These are phyloP conservation scores for Drosophila engyochracea DNA, from an alignment of 2,888 invertebrate genomes.

Conservation along the genomic window DNA sequence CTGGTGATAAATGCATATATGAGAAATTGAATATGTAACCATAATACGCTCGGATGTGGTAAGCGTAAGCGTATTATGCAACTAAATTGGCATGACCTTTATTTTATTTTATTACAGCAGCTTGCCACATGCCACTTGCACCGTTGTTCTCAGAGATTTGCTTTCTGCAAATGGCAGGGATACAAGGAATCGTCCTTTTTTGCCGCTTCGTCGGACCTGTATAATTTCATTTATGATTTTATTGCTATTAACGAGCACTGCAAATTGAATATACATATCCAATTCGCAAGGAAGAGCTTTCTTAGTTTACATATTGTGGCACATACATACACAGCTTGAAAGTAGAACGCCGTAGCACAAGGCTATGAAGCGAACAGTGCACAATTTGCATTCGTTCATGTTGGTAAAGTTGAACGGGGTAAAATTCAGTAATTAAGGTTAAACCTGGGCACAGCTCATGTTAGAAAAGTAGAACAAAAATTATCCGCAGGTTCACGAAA, in stretches of 20 bases:
- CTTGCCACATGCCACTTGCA: slow-evolving; percentile 44
- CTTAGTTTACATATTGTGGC: slow-evolving; percentile 41
- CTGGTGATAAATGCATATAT: not conserved
- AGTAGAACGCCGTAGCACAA: slow-evolving; percentile 45
- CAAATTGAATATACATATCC: slow-evolving; percentile 51
- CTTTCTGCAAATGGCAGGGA: slow-evolving; percentile 12
- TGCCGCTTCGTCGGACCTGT: slow-evolving; percentile 20
- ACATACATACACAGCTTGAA: slow-evolving; percentile 54
- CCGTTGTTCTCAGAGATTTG: slow-evolving; percentile 39
- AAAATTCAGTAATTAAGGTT: slow-evolving; percentile 24
- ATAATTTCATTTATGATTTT: slow-evolving; percentile 49
- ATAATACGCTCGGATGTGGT: not conserved
- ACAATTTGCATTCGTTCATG: slow-evolving; percentile 57
- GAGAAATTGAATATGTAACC: not conserved
- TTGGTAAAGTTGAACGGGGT: slow-evolving; percentile 43
- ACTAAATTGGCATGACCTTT: slow-evolving; percentile 37
- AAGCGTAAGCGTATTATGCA: slow-evolving; percentile 5
- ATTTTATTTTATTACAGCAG: slow-evolving; percentile 47
- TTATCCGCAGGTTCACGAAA: not conserved
- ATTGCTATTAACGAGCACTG: slow-evolving; percentile 49
- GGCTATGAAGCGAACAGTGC: slow-evolving; percentile 17
- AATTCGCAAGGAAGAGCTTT: slow-evolving; percentile 40
- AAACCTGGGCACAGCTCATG: slow-evolving; percentile 45
- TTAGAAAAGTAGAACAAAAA: slow-evolving; percentile 4
- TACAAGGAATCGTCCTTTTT: slow-evolving; percentile 13